These are phyloP conservation scores for Diabrotica balteata DNA, from an alignment of 2,888 invertebrate species.

Conservation along the genomic window DNA sequence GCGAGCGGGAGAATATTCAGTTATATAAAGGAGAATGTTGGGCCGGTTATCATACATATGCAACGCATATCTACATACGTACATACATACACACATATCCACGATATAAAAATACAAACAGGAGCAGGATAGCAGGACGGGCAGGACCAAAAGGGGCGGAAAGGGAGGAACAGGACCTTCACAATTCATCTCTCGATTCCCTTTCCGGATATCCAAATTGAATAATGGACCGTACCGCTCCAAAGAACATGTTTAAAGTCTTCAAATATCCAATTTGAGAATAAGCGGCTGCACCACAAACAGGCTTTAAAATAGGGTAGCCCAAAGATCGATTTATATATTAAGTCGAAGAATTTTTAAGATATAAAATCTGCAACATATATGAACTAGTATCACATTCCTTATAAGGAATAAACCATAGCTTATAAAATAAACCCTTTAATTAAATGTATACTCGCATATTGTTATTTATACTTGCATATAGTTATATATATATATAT, in stretches of 20 bases:
- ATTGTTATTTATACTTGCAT: too few relatives aligned
- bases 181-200: slow-evolving; percentile 51
- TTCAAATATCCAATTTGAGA: slow-evolving; percentile 12
- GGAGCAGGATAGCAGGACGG: slow-evolving; percentile 35
- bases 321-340: too few relatives aligned
- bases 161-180: slow-evolving; percentile 40
- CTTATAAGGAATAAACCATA: too few relatives aligned
- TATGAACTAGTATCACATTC: too few relatives aligned
- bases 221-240: slow-evolving; percentile 53
- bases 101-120: slow-evolving; percentile 55
- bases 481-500: too few relatives aligned
- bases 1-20: slow-evolving; percentile 46
- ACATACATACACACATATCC: slow-evolving; percentile 47
- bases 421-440: too few relatives aligned
- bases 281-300: neutral
- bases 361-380: too few relatives aligned
- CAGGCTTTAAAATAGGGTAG: too few relatives aligned
- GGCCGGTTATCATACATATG: slow-evolving; percentile 59
- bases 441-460: too few relatives aligned
- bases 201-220: slow-evolving; percentile 48
- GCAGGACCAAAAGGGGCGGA: slow-evolving; percentile 16
- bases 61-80: slow-evolving; percentile 58
- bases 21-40: slow-evolving; percentile 53
- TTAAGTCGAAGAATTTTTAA: too few relatives aligned
- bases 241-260: slow-evolving; percentile 40